phyloP scores from a whole-genome alignment of 2,888 invertebrate genomes.

The Eulithis testata region DNA sequence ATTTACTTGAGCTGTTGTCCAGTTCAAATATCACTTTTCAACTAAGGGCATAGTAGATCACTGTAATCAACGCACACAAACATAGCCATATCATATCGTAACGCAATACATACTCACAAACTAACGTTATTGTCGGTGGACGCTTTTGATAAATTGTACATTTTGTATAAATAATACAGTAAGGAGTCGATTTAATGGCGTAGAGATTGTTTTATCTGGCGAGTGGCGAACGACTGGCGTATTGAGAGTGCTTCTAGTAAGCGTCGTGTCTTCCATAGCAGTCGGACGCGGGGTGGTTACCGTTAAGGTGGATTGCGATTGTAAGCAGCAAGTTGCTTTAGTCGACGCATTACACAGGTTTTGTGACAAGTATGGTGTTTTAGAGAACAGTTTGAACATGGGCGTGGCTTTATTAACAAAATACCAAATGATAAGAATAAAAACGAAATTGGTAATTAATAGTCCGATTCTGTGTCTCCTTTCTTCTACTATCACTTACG shows the following conservation, averaged over 20 bases:
- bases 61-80: conserved; percentile 56
- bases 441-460: background rate
- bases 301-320: conserved; percentile 34
- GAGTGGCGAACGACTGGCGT: conserved; percentile 79
- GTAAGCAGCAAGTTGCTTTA: conserved; percentile 15
- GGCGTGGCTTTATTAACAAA: background rate
- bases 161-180: conserved; percentile 82
- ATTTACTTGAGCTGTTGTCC: background rate
- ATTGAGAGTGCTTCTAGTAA: conserved; percentile 81
- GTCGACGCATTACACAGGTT: background rate
- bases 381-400: background rate
- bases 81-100: conserved; percentile 58
- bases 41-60: conserved; percentile 43
- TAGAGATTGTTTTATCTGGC: conserved; percentile 68
- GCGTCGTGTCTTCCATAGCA: conserved; percentile 84
- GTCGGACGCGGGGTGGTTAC: conserved; percentile 72
- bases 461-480: background rate
- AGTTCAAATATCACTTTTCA: conserved; percentile 7
- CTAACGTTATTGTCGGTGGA: conserved; percentile 54
- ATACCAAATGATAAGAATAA: background rate
- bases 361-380: background rate
- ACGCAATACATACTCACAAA: conserved; percentile 58
- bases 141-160: conserved; percentile 81
- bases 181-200: conserved; percentile 77
- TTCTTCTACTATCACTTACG: background rate